These are phyloP conservation scores for Dunckerocampus dactyliophorus DNA, from an alignment of 2,113 vertebrate genomes.

Conservation along the genomic window DNA sequence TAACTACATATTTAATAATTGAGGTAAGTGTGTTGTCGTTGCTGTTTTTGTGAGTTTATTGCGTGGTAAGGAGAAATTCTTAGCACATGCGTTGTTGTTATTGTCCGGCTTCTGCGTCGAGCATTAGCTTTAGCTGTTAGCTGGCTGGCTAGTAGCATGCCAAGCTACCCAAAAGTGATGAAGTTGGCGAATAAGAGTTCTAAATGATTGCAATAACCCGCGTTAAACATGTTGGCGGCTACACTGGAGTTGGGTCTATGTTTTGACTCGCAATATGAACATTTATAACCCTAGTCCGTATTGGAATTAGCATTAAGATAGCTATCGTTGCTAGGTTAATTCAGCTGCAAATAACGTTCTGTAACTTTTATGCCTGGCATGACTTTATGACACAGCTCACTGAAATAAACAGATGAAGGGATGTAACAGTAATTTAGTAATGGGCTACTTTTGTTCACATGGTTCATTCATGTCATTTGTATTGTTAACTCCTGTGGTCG, in stretches of 20 bases:
- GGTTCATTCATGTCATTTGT: neutral
- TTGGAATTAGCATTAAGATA: neutral
- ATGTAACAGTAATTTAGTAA: neutral
- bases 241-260: neutral
- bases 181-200: neutral
- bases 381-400: neutral
- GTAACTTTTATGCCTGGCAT: too few relatives aligned
- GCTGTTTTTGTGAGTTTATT: too few relatives aligned
- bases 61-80: neutral
- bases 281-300: neutral
- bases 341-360: too few relatives aligned
- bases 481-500: too few relatives aligned
- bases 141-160: conserved; percentile 18
- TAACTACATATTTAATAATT: neutral
- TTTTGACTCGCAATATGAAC: neutral
- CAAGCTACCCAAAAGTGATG: conserved; percentile 12
- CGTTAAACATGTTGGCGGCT: too few relatives aligned
- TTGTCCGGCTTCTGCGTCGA: neutral
- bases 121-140: conserved; percentile 40
- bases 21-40: conserved; percentile 41
- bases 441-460: neutral
- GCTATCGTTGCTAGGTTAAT: neutral
- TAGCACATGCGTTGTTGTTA: neutral
- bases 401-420: neutral
- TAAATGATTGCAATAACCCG: neutral